A percentile compares a stretch with the other conserved stretches of the same genome.
Evolutionary conservation across 1,140 invertebrate genomes (phyloP).

Genomic region (Drosophila dunni): DNA sequence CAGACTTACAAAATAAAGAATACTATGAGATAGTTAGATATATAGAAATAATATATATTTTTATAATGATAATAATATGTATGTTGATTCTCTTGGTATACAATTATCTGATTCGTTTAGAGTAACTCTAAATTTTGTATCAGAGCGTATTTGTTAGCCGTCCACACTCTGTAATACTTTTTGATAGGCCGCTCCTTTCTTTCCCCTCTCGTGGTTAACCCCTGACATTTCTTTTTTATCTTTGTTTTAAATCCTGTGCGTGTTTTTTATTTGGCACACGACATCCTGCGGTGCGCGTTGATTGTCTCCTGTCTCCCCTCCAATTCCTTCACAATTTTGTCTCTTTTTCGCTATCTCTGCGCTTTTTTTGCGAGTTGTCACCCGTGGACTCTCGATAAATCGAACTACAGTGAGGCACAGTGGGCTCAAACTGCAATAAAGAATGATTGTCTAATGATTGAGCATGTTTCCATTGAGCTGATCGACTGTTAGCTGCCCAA

Average conservation of each 20-base stretch:
- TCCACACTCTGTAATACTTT: background rate
- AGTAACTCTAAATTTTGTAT: no score
- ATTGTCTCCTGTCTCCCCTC: constrained; percentile 60
- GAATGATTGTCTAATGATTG: constrained; percentile 67
- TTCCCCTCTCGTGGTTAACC: background rate
- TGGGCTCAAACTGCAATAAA: constrained; percentile 14
- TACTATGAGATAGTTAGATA: no score
- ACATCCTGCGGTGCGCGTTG: constrained; percentile 66
- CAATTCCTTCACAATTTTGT: constrained; percentile 47
- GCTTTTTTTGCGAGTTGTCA: constrained; percentile 58
- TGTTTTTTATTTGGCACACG: constrained; percentile 51
- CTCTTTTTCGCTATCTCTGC: constrained; percentile 32
- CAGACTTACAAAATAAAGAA: no score
- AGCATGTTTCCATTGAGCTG: no score
- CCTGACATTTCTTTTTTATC: constrained; percentile 19
- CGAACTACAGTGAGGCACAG: constrained; percentile 4
- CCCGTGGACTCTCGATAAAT: constrained; percentile 51
- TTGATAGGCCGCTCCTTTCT: constrained; percentile 22
- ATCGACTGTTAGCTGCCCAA: no score
- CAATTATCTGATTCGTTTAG: no score
- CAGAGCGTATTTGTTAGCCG: no score
- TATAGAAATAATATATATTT: no score
- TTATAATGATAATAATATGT: no score
- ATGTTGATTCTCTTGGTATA: no score
- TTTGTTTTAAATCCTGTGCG: constrained; percentile 58